Base-by-base conservation (phyloP, 2,113 vertebrate species). In the Stigmatopora argus region DNA sequence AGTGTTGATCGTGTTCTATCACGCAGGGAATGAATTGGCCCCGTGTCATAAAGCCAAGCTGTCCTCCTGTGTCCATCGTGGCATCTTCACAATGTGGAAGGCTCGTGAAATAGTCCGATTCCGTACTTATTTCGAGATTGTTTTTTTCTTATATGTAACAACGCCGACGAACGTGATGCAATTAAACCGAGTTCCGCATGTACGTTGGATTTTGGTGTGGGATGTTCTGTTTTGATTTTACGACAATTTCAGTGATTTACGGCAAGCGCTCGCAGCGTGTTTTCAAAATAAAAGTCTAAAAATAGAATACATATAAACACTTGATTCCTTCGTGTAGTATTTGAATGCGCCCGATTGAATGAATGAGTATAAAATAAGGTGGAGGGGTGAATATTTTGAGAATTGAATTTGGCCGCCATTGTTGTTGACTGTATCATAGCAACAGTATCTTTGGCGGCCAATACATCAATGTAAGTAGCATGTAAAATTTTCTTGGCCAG, bases 31-130 rank as follows among this genome's bases (percentile, higher is more conserved):
- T 71, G 64, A 67, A 66, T 41, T 18, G 58, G 11, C 23, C 62
- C 47, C 35, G 62, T 57, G 80, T 78, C 71, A 73, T 31, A 56
- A 41, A 11, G 53, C 69, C 72, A 5, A 23, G 47, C 72, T 3
- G 56, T 17, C 35, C 21, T 58, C 15, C 64, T 64, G 52, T 18
- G 51, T 73, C 71, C 75, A 77, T 73, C 49, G 63, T 34, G 21
- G 46, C 66, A 66, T 61, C 62, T 9, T 66, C 61, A 38, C 15
- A n/a, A 18, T 18, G n/a, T 38, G 17, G 8, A 21, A 38, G n/a
- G 19, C 1, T 41, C 14, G 38, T 8, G 8, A 58, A 35, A 31
- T 13, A 18, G 15, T 12, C 18, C n/a, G 44, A 21, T 5, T 44
- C 11, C n/a, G 1, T 45, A 61, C 21, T 8, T n/a, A 61, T 44